Evolutionary conservation across 1,140 invertebrate genomes (phyloP), one percentile per base, ranked within the genome.

Genomic region (Amyelois transitella): DNA sequence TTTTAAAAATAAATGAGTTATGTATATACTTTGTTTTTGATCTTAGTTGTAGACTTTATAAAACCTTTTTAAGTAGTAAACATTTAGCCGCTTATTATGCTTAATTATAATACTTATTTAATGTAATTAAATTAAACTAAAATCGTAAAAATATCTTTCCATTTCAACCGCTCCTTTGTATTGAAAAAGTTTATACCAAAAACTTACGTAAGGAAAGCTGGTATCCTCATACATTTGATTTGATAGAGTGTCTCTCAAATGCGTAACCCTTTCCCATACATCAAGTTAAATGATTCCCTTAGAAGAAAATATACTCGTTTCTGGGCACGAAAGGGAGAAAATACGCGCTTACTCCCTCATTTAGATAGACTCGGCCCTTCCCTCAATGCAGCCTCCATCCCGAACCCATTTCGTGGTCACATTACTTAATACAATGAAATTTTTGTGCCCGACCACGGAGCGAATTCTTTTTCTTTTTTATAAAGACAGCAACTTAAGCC

Each of bases 341-440:
- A 67, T 59, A 58, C 58, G 48, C 48, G 54, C 55, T 72, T 64
- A 61, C 53, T 66, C 47, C 58, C 69, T 75, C 62, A 65, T 70
- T 71, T 66, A 66, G 63, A 66, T 64, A 60, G 58, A 58, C 58
- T 57, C 60, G 32, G 55, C 59, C 56, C 49, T 54, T 53, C 58
- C 57, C 51, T 62, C 65, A 63, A 66, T 75, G 59, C 53, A 24
- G 59, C 61, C 59, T 67, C 63, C 62, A 53, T 57, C 55, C 60
- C 58, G 58, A 43, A 43, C 53, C 51, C 21, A 32, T 56, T 58
- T 50, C 58, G 28, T 24, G 25, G 57, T 51, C 58, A 54, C 56
- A 60, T 73, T 69, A 64, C 64, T 60, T 70, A 70, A 73, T 65
- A 61, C 56, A 64, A 73, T 67, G 60, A 55, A 55, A 38, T 64